Evolutionary conservation across 1,140 invertebrate species (phyloP), one percentile per base, ranked within the genome.

Genomic region (Apis florea): DNA sequence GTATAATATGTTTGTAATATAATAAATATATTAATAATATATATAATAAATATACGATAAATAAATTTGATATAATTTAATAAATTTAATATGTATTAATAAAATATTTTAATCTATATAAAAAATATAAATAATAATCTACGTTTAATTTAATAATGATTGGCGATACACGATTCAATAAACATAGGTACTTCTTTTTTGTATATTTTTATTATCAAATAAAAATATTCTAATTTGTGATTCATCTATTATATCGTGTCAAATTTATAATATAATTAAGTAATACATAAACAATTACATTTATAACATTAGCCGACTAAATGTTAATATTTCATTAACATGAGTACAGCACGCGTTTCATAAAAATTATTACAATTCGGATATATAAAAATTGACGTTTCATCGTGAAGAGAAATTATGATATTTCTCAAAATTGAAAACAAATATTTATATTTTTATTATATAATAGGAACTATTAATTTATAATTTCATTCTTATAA

Each of bases 401-500:
- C n/a, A n/a, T 61, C n/a, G 15, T 49, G 24, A 73, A 59, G 17
- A 19, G 49, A 59, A 59, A 26, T 69, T 69, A 69, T 13, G 9
- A 51, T 63, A 51, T 21, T 53, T 74, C 19, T 31, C 11, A n/a
- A 40, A 72, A 56, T 15, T 51, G 24, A 31, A 63, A 51, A 51
- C 47, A 63, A 74, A 63, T 63, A 26, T 63, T 21, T 10, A 21
- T 12, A 61, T 19, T 31, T 63, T 47, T 21, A 0, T 61, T 61
- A 49, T 24, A n/a, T 47, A n/a, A 47, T 72, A 72, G 70, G 70
- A 72, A 72, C 70, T 72, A 5, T 59, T 5, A 40, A 72, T 15
- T 1, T 40, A 59, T 13, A 40, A 72, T 72, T 24, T 72, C 19
- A 31, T 72, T 59, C 11, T 10, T 72, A 59, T 59, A 2, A 58